Percentiles rank a stretch among this genome's conserved stretches.
These are phyloP conservation scores for Lacerta agilis DNA, from an alignment of 2,797 vertebrate genomes.

Conservation along the genomic window DNA sequence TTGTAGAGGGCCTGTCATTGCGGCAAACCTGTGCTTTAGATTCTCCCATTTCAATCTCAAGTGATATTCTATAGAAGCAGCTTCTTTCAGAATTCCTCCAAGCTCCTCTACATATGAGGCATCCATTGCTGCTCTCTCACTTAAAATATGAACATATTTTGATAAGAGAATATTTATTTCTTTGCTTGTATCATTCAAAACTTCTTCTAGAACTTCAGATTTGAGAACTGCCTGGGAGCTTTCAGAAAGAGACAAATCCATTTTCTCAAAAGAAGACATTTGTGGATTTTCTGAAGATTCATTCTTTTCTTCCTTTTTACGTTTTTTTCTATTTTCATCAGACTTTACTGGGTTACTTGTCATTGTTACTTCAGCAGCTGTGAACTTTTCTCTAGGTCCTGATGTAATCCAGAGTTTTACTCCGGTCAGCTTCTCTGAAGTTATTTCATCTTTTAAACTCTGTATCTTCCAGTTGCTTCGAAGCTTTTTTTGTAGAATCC, in stretches of 20 bases:
- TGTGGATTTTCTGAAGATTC: conserved; percentile 69
- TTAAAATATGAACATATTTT: conserved; percentile 78
- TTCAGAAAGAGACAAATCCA: conserved; percentile 58
- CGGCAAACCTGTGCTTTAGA: conserved; percentile 74
- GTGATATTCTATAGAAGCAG: conserved; percentile 73
- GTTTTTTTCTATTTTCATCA: conserved; percentile 55
- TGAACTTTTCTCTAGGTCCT: conserved; percentile 95
- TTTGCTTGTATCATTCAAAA: conserved; percentile 75
- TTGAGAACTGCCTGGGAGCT: conserved; percentile 50
- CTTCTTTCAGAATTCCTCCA: conserved; percentile 80
- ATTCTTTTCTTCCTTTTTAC: conserved; percentile 65
- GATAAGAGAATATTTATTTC: conserved; percentile 77
- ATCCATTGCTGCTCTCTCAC: conserved; percentile 79
- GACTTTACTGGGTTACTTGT: conserved; percentile 42
- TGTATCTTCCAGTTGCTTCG: conserved; percentile 91
- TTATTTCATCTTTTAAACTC: conserved; percentile 94
- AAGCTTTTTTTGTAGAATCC: conserved; percentile 89
- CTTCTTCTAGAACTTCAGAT: conserved; percentile 68
- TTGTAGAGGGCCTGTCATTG: conserved; percentile 74
- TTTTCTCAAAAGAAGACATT: conserved; percentile 61
- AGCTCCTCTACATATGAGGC: conserved; percentile 75
- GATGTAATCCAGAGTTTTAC: conserved; percentile 94
- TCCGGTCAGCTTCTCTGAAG: conserved; percentile 87
- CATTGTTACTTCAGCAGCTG: conserved; percentile 84
- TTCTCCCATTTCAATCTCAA: conserved; percentile 77